Conservation (phyloP, 1,140 invertebrate genomes). For the Anthonomus grandis region DNA sequence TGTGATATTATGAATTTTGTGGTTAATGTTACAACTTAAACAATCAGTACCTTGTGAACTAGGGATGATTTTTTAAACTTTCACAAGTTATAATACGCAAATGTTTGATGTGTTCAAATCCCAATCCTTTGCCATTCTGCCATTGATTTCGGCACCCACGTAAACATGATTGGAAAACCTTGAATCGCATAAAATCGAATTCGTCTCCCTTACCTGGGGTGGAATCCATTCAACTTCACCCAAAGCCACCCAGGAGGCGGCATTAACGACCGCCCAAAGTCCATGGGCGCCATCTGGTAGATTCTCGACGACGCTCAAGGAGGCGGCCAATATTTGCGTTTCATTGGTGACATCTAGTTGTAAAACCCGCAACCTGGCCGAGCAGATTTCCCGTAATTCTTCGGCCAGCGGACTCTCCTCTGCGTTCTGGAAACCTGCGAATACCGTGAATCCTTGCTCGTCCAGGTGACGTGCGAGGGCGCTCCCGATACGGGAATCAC, state of each 20-base stretch:
- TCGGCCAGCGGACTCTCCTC: conserved; percentile 61
- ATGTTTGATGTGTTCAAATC: too few relatives aligned
- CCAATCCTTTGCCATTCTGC: too few relatives aligned
- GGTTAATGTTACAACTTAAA: too few relatives aligned
- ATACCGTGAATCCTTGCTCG: conserved; percentile 77
- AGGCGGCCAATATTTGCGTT: conserved; percentile 69
- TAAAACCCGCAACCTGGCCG: conserved; percentile 68
- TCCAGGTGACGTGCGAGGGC: conserved; percentile 71
- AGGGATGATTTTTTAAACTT: too few relatives aligned
- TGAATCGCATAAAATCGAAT: too few relatives aligned
- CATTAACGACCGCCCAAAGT: conserved; percentile 87
- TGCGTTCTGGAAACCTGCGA: conserved; percentile 70
- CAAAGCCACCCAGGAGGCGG: conserved; percentile 81
- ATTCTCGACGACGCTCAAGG: conserved; percentile 71
- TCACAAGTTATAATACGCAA: too few relatives aligned
- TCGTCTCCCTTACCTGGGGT: conserved; percentile 54
- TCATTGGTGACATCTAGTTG: conserved; percentile 74
- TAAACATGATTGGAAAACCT: too few relatives aligned
- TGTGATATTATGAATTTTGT: too few relatives aligned
- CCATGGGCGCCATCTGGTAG: conserved; percentile 72
- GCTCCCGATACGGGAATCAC: conserved; percentile 75
- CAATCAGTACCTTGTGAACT: too few relatives aligned
- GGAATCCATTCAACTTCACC: conserved; percentile 89
- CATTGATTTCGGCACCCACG: too few relatives aligned
- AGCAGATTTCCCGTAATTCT: conserved; percentile 70